Evolutionary conservation across 2,113 vertebrate species (phyloP).

Genomic region (Ammodytes dubius): DNA sequence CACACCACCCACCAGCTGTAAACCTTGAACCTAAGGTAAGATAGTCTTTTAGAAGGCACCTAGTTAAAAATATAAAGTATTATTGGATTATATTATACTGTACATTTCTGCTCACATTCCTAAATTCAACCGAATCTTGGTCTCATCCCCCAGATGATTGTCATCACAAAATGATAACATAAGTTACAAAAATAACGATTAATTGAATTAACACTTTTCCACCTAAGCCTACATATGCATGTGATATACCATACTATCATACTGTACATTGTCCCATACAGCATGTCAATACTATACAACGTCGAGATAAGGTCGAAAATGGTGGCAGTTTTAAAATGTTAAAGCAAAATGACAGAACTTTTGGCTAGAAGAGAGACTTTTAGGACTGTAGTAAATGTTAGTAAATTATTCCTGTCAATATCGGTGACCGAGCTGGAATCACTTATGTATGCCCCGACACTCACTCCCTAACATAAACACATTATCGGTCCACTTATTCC

Average conservation of each 20-base stretch:
- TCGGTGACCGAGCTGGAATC: not conserved
- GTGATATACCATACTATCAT: not conserved
- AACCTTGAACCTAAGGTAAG: too few relatives aligned
- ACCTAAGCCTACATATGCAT: not conserved
- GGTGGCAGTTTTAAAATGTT: not conserved
- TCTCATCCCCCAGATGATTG: not conserved
- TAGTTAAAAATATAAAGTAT: too few relatives aligned
- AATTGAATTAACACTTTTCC: not conserved
- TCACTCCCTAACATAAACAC: slow-evolving; percentile 26
- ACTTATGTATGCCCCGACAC: not conserved
- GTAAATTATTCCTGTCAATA: not conserved
- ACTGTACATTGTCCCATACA: not conserved
- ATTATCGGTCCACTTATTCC: slow-evolving; percentile 41
- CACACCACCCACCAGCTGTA: too few relatives aligned
- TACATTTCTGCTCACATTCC: not conserved
- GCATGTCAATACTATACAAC: not conserved
- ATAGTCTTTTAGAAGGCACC: too few relatives aligned
- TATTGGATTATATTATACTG: too few relatives aligned
- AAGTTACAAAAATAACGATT: too few relatives aligned
- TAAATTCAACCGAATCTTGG: not conserved
- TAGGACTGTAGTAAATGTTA: not conserved
- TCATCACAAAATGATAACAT: not conserved
- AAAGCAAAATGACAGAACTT: not conserved
- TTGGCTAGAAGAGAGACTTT: not conserved
- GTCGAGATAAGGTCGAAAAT: too few relatives aligned